Evolutionary conservation across 2,888 invertebrate species (phyloP).

Genomic region (Callosobruchus maculatus): DNA sequence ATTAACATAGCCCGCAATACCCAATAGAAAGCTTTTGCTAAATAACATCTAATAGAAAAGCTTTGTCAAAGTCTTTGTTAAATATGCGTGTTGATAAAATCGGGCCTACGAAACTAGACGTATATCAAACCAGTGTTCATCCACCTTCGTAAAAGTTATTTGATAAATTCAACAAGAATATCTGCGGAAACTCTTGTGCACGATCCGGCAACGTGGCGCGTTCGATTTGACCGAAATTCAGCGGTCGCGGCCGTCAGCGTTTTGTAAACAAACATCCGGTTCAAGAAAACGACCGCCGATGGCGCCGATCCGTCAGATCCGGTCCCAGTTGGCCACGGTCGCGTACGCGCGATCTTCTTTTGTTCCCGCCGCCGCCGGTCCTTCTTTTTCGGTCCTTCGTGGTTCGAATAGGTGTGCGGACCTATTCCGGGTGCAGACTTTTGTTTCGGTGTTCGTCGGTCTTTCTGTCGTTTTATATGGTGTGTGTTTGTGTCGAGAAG

Average conservation of each 20-base stretch:
- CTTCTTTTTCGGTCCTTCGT: not conserved
- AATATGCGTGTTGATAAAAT: no score
- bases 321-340: not conserved
- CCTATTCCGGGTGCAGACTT: not conserved
- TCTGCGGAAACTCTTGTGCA: not conserved
- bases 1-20: no score
- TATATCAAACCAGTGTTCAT: no score
- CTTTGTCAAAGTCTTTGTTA: no score
- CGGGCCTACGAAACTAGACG: no score
- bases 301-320: not conserved
- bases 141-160: no score
- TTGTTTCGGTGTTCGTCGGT: not conserved
- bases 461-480: not conserved
- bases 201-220: not conserved
- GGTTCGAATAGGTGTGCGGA: no score
- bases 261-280: slow-evolving; percentile 22
- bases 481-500: slow-evolving; percentile 12
- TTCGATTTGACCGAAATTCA: not conserved
- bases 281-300: slow-evolving; percentile 15
- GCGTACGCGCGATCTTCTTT: not conserved
- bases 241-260: slow-evolving; percentile 5
- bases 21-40: no score
- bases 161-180: no score
- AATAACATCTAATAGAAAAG: no score
- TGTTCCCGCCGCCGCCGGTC: not conserved